These are phyloP conservation scores for Porphyrio hochstetteri DNA, from an alignment of 2,113 vertebrate genomes.

Conservation along the genomic window DNA sequence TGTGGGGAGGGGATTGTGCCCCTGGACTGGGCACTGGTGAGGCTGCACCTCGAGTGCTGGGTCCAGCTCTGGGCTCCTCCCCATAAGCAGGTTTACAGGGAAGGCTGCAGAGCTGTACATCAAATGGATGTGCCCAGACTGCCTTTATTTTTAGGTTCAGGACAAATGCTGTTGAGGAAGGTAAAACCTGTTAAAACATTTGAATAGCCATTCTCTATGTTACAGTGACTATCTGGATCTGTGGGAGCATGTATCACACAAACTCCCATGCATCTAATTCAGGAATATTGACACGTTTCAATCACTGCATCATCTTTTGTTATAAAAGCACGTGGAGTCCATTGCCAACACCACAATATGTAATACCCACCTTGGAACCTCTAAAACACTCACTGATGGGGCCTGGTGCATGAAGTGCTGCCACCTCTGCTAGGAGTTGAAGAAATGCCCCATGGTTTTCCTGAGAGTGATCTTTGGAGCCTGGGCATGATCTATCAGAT, in stretches of 20 bases:
- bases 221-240: neutral
- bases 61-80: too few relatives aligned
- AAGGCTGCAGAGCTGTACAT: neutral
- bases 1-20: too few relatives aligned
- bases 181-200: neutral
- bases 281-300: accelerated
- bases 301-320: neutral
- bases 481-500: neutral
- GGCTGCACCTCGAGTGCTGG: too few relatives aligned
- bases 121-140: accelerated
- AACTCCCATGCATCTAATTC: neutral
- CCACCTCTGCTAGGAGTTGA: neutral
- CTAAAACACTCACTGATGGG: neutral
- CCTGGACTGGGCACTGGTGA: too few relatives aligned
- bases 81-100: neutral
- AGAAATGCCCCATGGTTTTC: neutral
- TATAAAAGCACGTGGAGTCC: neutral
- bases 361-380: neutral
- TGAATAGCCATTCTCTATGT: neutral
- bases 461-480: neutral
- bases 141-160: neutral
- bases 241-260: neutral
- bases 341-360: too few relatives aligned
- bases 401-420: neutral
- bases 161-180: neutral